Evolutionary conservation across 2,113 vertebrate genomes (phyloP).

Genomic region (Illadopsis cleaveri): DNA sequence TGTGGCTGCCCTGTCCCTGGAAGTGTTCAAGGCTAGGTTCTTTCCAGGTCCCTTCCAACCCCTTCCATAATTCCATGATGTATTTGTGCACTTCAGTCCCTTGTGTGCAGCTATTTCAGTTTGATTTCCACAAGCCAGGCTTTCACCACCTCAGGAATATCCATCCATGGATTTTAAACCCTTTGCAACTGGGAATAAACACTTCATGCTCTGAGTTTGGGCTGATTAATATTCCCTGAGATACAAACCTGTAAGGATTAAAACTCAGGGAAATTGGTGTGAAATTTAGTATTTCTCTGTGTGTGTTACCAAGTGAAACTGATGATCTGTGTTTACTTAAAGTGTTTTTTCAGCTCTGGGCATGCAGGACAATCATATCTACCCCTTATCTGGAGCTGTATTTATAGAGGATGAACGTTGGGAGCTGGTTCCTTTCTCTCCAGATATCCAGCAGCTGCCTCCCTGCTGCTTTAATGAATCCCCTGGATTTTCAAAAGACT

Average conservation of each 20-base stretch:
- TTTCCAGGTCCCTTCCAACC: not conserved
- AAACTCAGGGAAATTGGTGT: not conserved
- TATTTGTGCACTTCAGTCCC: not conserved
- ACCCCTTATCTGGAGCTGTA: not conserved
- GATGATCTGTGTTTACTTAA: not conserved
- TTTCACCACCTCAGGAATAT: not conserved
- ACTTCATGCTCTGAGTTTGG: not conserved
- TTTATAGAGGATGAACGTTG: not conserved
- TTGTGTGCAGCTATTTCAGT: not conserved
- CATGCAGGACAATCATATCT: not conserved
- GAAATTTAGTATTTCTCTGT: not conserved
- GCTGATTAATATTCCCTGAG: not conserved
- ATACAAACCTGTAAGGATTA: not conserved
- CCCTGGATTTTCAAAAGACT: fast-evolving
- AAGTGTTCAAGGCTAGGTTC: not conserved
- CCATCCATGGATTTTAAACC: not conserved
- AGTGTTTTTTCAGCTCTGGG: not conserved
- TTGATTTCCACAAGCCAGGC: not conserved
- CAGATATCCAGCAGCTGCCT: not conserved
- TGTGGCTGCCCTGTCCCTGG: not conserved
- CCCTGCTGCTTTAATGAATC: not conserved
- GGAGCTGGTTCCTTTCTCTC: not conserved
- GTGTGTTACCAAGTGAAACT: not conserved
- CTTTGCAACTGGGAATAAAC: not conserved
- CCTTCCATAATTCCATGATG: not conserved